These are phyloP conservation scores for Oryzias javanicus DNA, from an alignment of 2,113 vertebrate genomes.

Conservation along the genomic window DNA sequence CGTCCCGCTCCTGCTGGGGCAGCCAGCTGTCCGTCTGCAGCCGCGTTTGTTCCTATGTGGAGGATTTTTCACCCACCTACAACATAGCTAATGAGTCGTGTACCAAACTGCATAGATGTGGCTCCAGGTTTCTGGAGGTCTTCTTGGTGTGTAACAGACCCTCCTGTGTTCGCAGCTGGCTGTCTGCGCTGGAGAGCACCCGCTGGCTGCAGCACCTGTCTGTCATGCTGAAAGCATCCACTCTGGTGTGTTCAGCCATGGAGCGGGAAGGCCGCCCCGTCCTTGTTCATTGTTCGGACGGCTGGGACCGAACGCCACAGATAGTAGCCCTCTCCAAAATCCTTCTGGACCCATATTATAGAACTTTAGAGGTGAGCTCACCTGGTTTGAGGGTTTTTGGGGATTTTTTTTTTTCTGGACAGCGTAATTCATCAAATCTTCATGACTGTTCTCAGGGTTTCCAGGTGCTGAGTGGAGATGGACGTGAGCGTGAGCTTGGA, in stretches of 20 bases:
- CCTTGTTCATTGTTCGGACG: conserved; percentile 94
- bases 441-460: conserved; percentile 81
- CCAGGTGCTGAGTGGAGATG: conserved; percentile 93
- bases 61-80: neutral
- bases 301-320: conserved; percentile 97
- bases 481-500: conserved; percentile 99
- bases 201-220: conserved; percentile 98
- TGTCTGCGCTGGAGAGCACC: conserved; percentile 94
- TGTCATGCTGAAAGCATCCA: conserved; percentile 94
- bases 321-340: conserved; percentile 94
- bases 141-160: conserved; percentile 6
- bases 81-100: neutral
- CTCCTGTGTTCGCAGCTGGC: conserved; percentile 81
- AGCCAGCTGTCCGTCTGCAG: conserved; percentile 41
- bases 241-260: conserved; percentile 88
- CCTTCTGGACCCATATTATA: conserved; percentile 94
- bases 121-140: neutral
- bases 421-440: neutral
- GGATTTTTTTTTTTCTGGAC: neutral
- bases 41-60: neutral
- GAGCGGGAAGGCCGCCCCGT: conserved; percentile 93
- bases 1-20: conserved; percentile 25
- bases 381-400: neutral
- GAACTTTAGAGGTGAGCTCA: conserved; percentile 88
- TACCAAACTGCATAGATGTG: neutral